Percentiles rank a stretch among this genome's conserved stretches.
Evolutionary conservation across 2,797 vertebrate species (phyloP).

Genomic region (Falco concolor): DNA sequence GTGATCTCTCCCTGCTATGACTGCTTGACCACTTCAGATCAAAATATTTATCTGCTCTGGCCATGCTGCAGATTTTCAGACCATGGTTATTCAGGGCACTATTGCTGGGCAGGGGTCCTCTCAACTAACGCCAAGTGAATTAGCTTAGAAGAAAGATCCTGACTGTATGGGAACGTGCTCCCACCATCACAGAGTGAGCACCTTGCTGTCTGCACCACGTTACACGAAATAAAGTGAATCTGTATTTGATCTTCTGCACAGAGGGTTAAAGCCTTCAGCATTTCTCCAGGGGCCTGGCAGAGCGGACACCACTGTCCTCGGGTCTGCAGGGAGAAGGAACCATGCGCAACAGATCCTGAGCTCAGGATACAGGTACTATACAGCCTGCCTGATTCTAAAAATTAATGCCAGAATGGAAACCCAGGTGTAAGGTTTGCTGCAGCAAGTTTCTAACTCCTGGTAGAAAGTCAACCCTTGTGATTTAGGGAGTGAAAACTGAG

Average conservation of each 20-base stretch:
- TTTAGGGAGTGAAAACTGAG: background rate
- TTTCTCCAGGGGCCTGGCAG: background rate
- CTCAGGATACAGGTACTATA: background rate
- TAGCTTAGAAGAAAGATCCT: background rate
- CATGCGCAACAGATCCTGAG: accelerated
- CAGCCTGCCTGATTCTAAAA: background rate
- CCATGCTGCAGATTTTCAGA: background rate
- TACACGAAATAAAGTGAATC: background rate
- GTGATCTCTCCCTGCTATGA: background rate
- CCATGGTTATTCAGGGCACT: background rate
- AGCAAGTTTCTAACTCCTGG: constrained; percentile 1
- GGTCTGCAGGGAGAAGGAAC: background rate
- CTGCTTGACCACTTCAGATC: background rate
- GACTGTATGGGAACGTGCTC: background rate
- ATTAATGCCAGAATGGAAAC: background rate
- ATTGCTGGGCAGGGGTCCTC: background rate
- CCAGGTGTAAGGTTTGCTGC: background rate
- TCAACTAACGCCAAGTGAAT: background rate
- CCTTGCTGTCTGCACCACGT: background rate
- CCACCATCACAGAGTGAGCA: background rate
- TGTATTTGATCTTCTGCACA: background rate
- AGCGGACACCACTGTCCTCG: background rate
- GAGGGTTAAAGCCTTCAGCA: background rate
- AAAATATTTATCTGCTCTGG: background rate
- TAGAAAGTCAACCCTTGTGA: background rate